Conservation (phyloP, 2,888 invertebrate species). For the Ichneumon xanthorius region DNA sequence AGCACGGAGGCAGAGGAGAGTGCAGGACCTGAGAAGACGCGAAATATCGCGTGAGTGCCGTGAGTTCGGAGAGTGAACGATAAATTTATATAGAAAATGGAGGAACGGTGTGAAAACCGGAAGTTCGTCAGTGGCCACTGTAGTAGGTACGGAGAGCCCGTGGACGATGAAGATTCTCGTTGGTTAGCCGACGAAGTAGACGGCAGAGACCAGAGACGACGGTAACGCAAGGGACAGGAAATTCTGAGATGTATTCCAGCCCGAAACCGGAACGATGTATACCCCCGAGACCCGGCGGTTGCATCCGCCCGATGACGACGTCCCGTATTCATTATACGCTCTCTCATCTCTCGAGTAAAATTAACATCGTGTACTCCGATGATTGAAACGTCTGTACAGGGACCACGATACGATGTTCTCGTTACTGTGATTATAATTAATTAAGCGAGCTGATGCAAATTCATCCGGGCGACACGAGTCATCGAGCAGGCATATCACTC, state of each 20-base stretch:
- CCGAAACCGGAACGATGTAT: conserved; percentile 31
- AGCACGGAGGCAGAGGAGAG: conserved; percentile 13
- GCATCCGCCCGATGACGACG: conserved; percentile 31
- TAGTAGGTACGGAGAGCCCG: conserved; percentile 1
- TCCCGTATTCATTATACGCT: conserved; percentile 27
- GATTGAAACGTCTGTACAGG: conserved; percentile 33
- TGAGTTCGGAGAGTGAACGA: conserved; percentile 43
- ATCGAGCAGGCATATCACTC: no score
- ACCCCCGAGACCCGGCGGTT: conserved; percentile 12
- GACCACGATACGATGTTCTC: conserved; percentile 22
- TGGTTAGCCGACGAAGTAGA: conserved; percentile 1
- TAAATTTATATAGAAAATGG: conserved; percentile 55
- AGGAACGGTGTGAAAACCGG: conserved; percentile 39
- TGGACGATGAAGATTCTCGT: conserved; percentile 20
- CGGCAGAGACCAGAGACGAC: background rate
- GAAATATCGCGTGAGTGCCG: conserved; percentile 58
- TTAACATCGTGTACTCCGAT: conserved; percentile 38
- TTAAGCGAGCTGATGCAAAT: background rate
- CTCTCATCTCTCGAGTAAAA: conserved; percentile 8
- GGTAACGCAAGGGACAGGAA: conserved; percentile 17
- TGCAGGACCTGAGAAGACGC: conserved; percentile 14
- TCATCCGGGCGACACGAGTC: background rate
- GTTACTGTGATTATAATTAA: background rate
- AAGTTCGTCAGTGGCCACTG: conserved; percentile 53
- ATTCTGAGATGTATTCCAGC: conserved; percentile 29